These are phyloP conservation scores for Drymonia ruficornis DNA, from an alignment of 2,888 invertebrate genomes.

Conservation along the genomic window DNA sequence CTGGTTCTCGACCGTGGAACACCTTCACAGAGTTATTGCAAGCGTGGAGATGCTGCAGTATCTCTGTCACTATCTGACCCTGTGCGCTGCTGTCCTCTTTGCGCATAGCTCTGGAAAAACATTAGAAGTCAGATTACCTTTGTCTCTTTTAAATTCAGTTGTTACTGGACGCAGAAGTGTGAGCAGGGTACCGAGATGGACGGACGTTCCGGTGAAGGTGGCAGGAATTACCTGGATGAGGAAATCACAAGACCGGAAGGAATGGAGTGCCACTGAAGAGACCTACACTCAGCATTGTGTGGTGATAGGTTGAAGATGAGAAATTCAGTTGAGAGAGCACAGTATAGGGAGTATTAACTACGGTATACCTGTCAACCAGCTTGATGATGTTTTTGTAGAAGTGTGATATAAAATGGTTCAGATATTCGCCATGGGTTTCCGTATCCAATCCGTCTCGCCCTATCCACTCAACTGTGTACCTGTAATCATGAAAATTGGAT, in stretches of 20 bases:
- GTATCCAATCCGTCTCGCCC: conserved; percentile 96
- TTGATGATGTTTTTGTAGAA: conserved; percentile 97
- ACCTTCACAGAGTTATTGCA: conserved; percentile 97
- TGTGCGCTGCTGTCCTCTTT: conserved; percentile 97
- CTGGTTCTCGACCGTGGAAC: conserved; percentile 96
- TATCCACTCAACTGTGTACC: conserved; percentile 98
- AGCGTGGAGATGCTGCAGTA: conserved; percentile 97
- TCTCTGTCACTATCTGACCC: conserved; percentile 96
- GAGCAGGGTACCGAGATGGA: too few species aligned
- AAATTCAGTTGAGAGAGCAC: too few species aligned
- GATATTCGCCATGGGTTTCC: conserved; percentile 96
- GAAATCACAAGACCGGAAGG: too few species aligned
- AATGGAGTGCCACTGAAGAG: too few species aligned
- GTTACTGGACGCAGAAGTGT: too few species aligned
- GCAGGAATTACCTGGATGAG: too few species aligned
- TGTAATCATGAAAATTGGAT: conserved; percentile 50
- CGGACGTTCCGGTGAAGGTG: too few species aligned
- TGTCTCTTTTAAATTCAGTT: too few species aligned
- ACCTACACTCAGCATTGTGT: too few species aligned
- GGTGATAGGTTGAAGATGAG: too few species aligned
- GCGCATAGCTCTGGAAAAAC: conserved; percentile 90
- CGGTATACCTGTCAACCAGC: conserved; percentile 90
- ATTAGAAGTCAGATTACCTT: too few species aligned
- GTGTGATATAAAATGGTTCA: conserved; percentile 96
- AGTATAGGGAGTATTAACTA: conserved; percentile 2